These are phyloP conservation scores for Formicarius rufipectus DNA, from an alignment of 2,113 vertebrate species.

Conservation along the genomic window DNA sequence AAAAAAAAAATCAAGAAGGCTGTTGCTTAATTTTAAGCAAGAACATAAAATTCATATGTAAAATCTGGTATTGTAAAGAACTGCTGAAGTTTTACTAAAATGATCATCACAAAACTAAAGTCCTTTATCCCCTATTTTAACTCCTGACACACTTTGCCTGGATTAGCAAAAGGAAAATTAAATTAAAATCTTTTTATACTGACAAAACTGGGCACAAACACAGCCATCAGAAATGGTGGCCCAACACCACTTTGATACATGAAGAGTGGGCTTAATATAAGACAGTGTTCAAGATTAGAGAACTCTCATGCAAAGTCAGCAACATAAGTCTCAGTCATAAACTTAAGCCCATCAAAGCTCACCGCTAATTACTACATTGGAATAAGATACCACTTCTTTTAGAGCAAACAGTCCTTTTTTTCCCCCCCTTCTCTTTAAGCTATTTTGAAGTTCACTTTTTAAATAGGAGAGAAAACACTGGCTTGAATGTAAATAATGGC, in stretches of 20 bases:
- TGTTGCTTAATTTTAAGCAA: neutral
- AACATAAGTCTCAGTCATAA: neutral
- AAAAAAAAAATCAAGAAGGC: neutral
- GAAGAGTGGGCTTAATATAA: neutral
- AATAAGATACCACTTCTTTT: neutral
- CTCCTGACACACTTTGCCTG: neutral
- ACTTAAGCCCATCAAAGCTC: neutral
- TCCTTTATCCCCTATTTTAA: neutral
- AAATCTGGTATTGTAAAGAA: neutral
- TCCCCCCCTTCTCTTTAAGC: too few species aligned
- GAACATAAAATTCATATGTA: neutral
- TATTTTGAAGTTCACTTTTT: neutral
- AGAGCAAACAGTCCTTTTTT: neutral
- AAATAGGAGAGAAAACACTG: neutral
- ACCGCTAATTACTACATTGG: neutral
- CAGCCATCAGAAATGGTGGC: neutral
- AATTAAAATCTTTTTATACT: neutral
- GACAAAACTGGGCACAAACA: neutral
- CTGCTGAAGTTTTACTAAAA: neutral
- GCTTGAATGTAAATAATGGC: neutral
- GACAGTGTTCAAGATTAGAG: neutral
- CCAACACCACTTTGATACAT: neutral
- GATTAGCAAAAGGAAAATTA: neutral
- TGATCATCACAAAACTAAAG: neutral
- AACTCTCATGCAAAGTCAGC: neutral